Percentiles rank a stretch among this genome's conserved stretches.
Evolutionary conservation across 2,888 invertebrate species (phyloP).

Genomic region (Clivina fossor): DNA sequence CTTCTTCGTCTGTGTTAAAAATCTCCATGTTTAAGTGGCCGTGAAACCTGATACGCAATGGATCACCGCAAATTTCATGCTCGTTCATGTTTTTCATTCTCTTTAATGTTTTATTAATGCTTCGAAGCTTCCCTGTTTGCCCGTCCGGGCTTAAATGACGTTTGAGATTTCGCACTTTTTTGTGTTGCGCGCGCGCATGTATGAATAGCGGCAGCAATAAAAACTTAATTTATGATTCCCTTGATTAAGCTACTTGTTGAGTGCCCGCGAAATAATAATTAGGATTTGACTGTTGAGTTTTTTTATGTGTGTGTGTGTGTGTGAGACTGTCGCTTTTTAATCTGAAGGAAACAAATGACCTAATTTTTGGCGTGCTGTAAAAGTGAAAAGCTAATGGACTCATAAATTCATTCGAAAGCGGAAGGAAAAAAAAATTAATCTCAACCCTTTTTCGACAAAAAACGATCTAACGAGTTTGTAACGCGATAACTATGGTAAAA

Average conservation of each 20-base stretch:
- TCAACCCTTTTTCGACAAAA: constrained; percentile 18
- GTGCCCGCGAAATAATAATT: constrained; percentile 22
- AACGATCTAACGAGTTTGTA: not conserved
- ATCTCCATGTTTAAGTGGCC: constrained; percentile 25
- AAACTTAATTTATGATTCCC: constrained; percentile 29
- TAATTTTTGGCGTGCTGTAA: constrained; percentile 22
- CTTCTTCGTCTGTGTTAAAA: too few relatives aligned
- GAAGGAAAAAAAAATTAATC: constrained; percentile 26
- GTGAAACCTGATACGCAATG: constrained; percentile 30
- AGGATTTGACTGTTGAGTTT: constrained; percentile 11
- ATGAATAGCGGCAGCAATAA: constrained; percentile 25
- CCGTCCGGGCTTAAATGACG: constrained; percentile 15
- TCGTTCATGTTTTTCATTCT: constrained; percentile 20
- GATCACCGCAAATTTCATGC: constrained; percentile 17
- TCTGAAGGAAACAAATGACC: constrained; percentile 21
- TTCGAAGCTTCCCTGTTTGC: too few relatives aligned
- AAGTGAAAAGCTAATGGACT: constrained; percentile 27
- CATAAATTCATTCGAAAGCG: constrained; percentile 27
- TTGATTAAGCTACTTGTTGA: constrained; percentile 32
- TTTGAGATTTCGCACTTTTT: constrained; percentile 29
- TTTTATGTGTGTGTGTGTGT: constrained; percentile 1
- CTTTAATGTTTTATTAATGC: constrained; percentile 31
- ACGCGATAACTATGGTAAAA: not conserved
- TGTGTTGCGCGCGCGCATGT: too few relatives aligned
- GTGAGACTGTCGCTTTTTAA: constrained; percentile 4